A percentile compares a stretch with the other conserved stretches of the same genome.
Conservation (phyloP, 2,888 invertebrate genomes). For the Temnothorax unifasciatus region DNA sequence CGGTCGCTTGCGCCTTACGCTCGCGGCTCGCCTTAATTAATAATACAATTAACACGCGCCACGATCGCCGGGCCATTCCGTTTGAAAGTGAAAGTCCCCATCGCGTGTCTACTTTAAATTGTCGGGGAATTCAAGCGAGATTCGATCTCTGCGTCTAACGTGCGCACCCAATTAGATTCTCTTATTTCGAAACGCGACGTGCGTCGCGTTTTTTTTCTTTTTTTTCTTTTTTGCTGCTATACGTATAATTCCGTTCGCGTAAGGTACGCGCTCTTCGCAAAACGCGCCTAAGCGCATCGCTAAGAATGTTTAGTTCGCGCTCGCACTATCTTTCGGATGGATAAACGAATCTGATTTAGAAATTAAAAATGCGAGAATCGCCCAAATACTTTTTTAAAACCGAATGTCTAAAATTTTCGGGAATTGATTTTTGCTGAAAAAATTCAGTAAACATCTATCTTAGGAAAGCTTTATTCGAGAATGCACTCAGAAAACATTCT, state of each 20-base stretch:
- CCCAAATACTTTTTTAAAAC: not conserved
- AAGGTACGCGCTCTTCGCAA: not conserved
- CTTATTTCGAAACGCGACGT: constrained; percentile 25
- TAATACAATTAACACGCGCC: constrained; percentile 55
- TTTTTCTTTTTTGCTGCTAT: not conserved
- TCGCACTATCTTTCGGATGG: not conserved
- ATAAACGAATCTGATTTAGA: not conserved
- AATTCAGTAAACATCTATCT: not conserved
- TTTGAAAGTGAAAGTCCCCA: constrained; percentile 49
- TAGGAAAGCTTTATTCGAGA: not conserved
- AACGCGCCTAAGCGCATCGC: not conserved
- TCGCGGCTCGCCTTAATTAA: constrained; percentile 47
- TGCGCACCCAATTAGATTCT: constrained; percentile 14
- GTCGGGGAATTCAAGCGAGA: constrained; percentile 44
- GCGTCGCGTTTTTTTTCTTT: not conserved
- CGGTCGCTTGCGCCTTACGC: constrained; percentile 31
- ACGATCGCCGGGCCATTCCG: constrained; percentile 51
- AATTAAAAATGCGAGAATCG: not conserved
- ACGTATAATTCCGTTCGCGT: not conserved
- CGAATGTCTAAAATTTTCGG: not conserved
- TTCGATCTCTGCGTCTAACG: constrained; percentile 38
- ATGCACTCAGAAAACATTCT: constrained; percentile 30
- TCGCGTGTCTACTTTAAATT: constrained; percentile 56
- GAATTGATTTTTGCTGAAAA: not conserved
- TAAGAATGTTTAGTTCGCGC: not conserved